Evolutionary conservation across 2,113 vertebrate species (phyloP).

Genomic region (Xenopus tropicalis): UCB_Xtro_10.0 CM004451.2:72546501-72547000

Average conservation of each 20-base stretch:
- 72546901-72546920: not conserved
- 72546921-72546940: not conserved
- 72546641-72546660: not conserved
- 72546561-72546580: not conserved
- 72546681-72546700: not conserved
- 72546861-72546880: not conserved
- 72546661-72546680: not conserved
- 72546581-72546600: not conserved
- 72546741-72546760: not conserved
- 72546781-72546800: not conserved
- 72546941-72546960: not conserved
- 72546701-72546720: not conserved
- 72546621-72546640: not conserved
- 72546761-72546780: conserved; percentile 2
- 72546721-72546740: not conserved
- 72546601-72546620: not conserved
- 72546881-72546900: too few relatives aligned
- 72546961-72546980: too few relatives aligned
- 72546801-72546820: not conserved
- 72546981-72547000: too few relatives aligned
- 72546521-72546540: too few relatives aligned
- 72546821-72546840: not conserved
- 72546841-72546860: not conserved
- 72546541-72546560: not conserved
- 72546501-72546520: too few relatives aligned